Percentiles rank a stretch among this genome's conserved stretches.
phyloP scores from a whole-genome alignment of 2,797 vertebrate species.

The Agapornis canus region DNA sequence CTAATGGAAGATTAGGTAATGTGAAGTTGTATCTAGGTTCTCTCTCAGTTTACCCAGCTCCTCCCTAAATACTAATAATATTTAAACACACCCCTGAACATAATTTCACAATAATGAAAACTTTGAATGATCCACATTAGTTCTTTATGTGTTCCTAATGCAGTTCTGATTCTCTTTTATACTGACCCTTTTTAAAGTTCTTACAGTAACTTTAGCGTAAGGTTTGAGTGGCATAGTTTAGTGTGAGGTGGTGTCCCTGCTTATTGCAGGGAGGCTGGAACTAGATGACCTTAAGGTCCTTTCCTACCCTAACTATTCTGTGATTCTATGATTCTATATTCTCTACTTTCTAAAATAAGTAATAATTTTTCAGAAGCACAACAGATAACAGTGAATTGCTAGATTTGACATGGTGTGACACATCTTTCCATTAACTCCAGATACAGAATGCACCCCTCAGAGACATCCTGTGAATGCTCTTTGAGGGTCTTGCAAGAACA shows the following conservation, averaged over 20 bases:
- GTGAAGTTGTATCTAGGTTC: not conserved
- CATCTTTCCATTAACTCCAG: not conserved
- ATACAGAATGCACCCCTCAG: not conserved
- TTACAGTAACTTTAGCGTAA: not conserved
- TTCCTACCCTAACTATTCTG: too few species aligned
- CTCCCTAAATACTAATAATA: not conserved
- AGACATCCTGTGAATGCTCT: not conserved
- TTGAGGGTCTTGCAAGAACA: not conserved
- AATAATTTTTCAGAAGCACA: not conserved
- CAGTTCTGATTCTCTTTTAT: not conserved
- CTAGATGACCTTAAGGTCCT: too few species aligned
- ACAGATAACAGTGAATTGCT: not conserved
- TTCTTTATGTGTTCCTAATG: not conserved
- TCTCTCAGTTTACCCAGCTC: not conserved
- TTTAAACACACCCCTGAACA: not conserved
- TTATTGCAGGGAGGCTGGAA: too few species aligned
- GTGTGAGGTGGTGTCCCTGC: too few species aligned
- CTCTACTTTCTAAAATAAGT: not conserved
- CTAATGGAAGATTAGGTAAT: slow-evolving; percentile 7
- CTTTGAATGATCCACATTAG: not conserved
- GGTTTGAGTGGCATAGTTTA: too few species aligned
- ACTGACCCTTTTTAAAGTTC: not conserved
- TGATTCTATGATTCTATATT: not conserved
- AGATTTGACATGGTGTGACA: not conserved
- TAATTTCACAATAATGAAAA: slow-evolving; percentile 19